A percentile compares a stretch with the other conserved stretches of the same genome.
phyloP scores from a whole-genome alignment of 1,140 invertebrate genomes.

The Drosophila pachea region DNA sequence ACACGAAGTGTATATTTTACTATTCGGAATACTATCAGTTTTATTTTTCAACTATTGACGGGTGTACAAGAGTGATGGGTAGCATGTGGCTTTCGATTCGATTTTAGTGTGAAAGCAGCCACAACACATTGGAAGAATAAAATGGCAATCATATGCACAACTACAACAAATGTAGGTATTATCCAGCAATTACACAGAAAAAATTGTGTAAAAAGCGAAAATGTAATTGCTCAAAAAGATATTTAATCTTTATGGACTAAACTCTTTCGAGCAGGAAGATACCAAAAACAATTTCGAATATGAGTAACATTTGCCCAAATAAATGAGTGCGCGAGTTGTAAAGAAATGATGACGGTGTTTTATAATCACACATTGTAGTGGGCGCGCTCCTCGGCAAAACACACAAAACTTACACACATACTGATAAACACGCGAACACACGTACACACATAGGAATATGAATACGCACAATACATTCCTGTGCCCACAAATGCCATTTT shows the following conservation, averaged over 20 bases:
- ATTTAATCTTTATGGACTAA: too few species aligned
- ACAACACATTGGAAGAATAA: slow-evolving; percentile 51
- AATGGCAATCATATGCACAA: slow-evolving; percentile 72
- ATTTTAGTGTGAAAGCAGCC: slow-evolving; percentile 58
- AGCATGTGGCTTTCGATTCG: slow-evolving; percentile 50
- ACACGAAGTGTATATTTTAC: slow-evolving; percentile 19
- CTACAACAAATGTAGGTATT: slow-evolving; percentile 70
- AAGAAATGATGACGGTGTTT: slow-evolving; percentile 60
- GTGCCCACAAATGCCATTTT: slow-evolving; percentile 48
- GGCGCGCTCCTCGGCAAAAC: slow-evolving; percentile 24
- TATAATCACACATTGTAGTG: slow-evolving; percentile 53
- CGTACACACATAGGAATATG: slow-evolving; percentile 17
- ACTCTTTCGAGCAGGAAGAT: background rate
- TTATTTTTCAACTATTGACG: slow-evolving; percentile 41
- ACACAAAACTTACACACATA: background rate
- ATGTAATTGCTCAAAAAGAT: slow-evolving; percentile 63
- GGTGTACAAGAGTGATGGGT: slow-evolving; percentile 29
- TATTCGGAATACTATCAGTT: background rate
- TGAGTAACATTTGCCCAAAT: slow-evolving; percentile 35
- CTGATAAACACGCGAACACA: background rate
- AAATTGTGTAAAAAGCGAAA: slow-evolving; percentile 55
- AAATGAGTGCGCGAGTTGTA: slow-evolving; percentile 39
- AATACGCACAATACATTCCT: slow-evolving; percentile 40
- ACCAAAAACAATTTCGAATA: slow-evolving; percentile 61
- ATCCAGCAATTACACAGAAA: slow-evolving; percentile 32